These are phyloP conservation scores for Ormyrus pomaceus DNA, from an alignment of 2,888 invertebrate genomes.

Conservation along the genomic window DNA sequence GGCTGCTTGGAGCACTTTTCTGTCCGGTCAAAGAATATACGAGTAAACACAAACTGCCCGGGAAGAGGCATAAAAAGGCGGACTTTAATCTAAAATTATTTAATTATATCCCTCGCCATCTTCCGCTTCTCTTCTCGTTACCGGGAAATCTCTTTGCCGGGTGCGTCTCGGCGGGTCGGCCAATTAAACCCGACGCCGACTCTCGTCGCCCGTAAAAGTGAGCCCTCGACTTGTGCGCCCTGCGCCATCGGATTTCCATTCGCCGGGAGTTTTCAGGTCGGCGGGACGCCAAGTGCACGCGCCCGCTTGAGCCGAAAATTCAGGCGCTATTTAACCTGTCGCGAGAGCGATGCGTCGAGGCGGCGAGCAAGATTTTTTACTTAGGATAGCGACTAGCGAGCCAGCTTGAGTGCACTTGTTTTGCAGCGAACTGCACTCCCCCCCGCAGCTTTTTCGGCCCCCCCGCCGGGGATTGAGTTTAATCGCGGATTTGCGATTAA, in stretches of 20 bases:
- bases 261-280: conserved; percentile 13
- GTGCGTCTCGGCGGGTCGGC: background rate
- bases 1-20: no score
- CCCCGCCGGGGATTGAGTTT: background rate
- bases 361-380: conserved; percentile 37
- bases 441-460: no score
- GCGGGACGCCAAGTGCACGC: conserved; percentile 10
- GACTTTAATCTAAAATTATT: conserved; percentile 34
- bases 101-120: conserved; percentile 19
- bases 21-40: background rate
- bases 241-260: conserved; percentile 33
- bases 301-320: conserved; percentile 38
- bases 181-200: conserved; percentile 29
- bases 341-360: background rate
- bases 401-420: conserved; percentile 31
- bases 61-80: background rate
- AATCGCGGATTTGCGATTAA: conserved; percentile 32
- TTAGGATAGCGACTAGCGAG: conserved; percentile 24
- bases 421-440: background rate
- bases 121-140: conserved; percentile 2
- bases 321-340: conserved; percentile 31
- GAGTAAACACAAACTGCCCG: background rate
- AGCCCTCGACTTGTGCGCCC: conserved; percentile 36
- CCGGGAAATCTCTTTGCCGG: conserved; percentile 6
- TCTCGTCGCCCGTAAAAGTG: conserved; percentile 40